A percentile compares a stretch with the other conserved stretches of the same genome.
These are phyloP conservation scores for Arbacia lixula DNA, from an alignment of 53 echinoderm and acorn worm species.

Conservation along the genomic window DNA sequence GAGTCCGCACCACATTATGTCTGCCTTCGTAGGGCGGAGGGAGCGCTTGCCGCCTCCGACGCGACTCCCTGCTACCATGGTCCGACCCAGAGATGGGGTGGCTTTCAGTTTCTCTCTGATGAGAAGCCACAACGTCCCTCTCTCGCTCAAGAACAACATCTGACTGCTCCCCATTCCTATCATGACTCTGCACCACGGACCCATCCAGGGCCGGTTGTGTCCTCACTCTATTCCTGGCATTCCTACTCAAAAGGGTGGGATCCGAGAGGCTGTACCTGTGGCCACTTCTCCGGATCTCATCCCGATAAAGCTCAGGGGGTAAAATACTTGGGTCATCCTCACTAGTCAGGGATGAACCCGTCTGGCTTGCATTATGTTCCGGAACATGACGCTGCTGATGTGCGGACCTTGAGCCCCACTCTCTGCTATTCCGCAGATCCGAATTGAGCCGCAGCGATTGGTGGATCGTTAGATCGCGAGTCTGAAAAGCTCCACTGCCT, in stretches of 20 bases:
- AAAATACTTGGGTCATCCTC: slow-evolving; percentile 41
- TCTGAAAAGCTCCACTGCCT: background rate
- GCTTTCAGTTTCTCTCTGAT: slow-evolving; percentile 1
- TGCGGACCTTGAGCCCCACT: slow-evolving; percentile 5
- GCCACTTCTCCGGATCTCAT: slow-evolving; percentile 49
- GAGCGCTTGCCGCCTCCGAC: background rate
- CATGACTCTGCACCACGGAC: background rate
- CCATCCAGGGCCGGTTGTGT: background rate
- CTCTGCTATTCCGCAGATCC: slow-evolving; percentile 2
- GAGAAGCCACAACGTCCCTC: background rate
- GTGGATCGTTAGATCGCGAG: slow-evolving; percentile 20
- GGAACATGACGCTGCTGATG: slow-evolving; percentile 6
- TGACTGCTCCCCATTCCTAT: background rate
- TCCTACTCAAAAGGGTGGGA: slow-evolving; percentile 31
- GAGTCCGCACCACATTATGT: slow-evolving; percentile 45
- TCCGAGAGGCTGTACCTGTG: slow-evolving; percentile 52
- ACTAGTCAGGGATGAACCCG: background rate
- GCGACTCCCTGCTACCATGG: background rate
- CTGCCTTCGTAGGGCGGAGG: slow-evolving; percentile 32
- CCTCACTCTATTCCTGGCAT: slow-evolving; percentile 33
- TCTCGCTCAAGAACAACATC: slow-evolving; percentile 7
- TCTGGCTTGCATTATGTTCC: background rate
- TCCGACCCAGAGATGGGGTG: background rate
- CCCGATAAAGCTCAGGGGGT: slow-evolving; percentile 42
- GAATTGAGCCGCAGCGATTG: slow-evolving; percentile 28